These are phyloP conservation scores for Thereva nobilitata DNA, from an alignment of 2,888 invertebrate genomes.

Conservation along the genomic window DNA sequence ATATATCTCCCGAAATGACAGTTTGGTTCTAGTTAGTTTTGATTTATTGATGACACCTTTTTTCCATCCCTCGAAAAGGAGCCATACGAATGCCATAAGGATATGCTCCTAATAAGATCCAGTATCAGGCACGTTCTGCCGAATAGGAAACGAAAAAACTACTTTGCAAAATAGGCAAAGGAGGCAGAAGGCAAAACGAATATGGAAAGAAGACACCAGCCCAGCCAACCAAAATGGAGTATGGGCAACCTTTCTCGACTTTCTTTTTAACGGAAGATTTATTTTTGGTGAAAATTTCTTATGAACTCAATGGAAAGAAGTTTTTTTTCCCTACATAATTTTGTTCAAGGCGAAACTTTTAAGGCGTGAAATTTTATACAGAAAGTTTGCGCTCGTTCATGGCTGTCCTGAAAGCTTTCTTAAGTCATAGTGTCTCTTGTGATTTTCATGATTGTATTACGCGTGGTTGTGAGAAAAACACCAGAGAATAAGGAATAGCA, in stretches of 20 bases:
- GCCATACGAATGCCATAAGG: constrained; percentile 19
- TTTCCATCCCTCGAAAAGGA: constrained; percentile 19
- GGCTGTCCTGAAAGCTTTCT: constrained; percentile 36
- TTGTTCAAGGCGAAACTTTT: constrained; percentile 24
- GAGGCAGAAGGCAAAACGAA: background rate
- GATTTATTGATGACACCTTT: constrained; percentile 29
- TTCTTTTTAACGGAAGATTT: constrained; percentile 35
- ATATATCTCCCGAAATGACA: no score
- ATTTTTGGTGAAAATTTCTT: constrained; percentile 36
- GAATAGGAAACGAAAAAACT: constrained; percentile 6
- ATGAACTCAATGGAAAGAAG: constrained; percentile 35
- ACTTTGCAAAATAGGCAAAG: background rate
- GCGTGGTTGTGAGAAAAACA: constrained; percentile 32
- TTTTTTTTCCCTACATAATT: constrained; percentile 17
- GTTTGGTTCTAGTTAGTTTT: constrained; percentile 29
- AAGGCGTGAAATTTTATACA: constrained; percentile 39
- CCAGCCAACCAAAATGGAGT: background rate
- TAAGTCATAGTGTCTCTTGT: constrained; percentile 36
- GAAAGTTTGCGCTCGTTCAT: constrained; percentile 34
- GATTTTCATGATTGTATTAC: constrained; percentile 37
- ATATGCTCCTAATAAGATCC: constrained; percentile 25
- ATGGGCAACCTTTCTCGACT: constrained; percentile 6
- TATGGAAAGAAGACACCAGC: background rate
- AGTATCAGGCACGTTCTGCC: constrained; percentile 9
- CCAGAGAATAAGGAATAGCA: constrained; percentile 8